Evolutionary conservation across 2,113 vertebrate genomes (phyloP).

Genomic region (Geothlypis trichas): DNA sequence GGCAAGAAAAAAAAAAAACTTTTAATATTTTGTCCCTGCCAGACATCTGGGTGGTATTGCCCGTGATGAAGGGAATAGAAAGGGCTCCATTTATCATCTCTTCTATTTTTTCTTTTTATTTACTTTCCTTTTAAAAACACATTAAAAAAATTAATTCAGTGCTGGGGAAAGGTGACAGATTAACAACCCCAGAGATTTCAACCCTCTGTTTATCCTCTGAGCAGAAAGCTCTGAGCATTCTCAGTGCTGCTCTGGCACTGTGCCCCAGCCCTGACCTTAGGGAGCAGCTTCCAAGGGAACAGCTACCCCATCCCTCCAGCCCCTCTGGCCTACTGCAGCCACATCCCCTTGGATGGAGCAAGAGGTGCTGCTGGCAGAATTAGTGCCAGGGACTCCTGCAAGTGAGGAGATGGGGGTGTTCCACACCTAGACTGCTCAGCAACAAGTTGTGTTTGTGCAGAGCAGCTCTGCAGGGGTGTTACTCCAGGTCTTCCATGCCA

Average conservation of each 20-base stretch:
- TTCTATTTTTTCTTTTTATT: constrained; percentile 51
- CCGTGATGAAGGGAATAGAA: not conserved
- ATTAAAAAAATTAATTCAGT: constrained; percentile 59
- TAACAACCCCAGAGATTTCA: constrained; percentile 52
- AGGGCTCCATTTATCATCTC: constrained; percentile 48
- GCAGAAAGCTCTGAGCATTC: not conserved
- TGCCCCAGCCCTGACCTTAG: constrained; percentile 38
- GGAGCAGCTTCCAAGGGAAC: not conserved
- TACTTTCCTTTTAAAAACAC: constrained; percentile 55
- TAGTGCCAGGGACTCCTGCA: not conserved
- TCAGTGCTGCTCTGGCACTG: not conserved
- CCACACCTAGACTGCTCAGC: not conserved
- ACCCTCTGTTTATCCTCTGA: constrained; percentile 43
- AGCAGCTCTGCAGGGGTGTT: not conserved
- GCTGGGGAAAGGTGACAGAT: constrained; percentile 60
- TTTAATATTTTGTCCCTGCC: not conserved
- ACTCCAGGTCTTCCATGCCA: not conserved
- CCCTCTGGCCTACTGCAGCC: not conserved
- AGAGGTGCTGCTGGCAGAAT: not conserved
- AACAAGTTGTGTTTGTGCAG: not conserved
- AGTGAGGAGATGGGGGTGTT: not conserved
- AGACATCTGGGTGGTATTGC: constrained; percentile 48
- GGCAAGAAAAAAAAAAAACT: not conserved
- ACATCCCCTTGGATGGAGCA: not conserved
- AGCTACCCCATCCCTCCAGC: not conserved